Evolutionary conservation across 2,113 vertebrate species (phyloP), one percentile per base, ranked within the genome.

Genomic region (Siphamia tubifer): DNA sequence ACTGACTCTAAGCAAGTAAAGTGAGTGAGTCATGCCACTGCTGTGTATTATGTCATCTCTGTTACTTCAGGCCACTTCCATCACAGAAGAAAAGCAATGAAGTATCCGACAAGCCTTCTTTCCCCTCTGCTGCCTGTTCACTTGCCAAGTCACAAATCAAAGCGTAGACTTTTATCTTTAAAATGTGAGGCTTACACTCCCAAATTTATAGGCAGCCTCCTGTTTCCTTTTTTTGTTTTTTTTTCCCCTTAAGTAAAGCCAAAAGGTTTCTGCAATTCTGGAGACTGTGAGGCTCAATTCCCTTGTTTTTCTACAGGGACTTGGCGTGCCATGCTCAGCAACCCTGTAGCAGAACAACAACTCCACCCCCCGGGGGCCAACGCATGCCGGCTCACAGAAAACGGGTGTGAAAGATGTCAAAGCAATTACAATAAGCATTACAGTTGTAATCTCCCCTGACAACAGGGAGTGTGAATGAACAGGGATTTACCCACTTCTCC

Each of bases 371-470:
- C 39, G 19, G 57, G 79, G 87, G 65, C 62, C 21, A 3, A 27
- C 51, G 6, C 68, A 77, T 20, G 19, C 61, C 61, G 36, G 63
- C 76, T 73, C 57, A 71, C 68, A 76, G 77, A 82, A 58, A 82
- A 72, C 65, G 64, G 82, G 85, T 87, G 86, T 85, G 84, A 90
- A 87, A 81, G 63, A 85, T 91, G 86, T 90, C 87, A 86, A 84
- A 81, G 87, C 81, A 88, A 90, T 90, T 90, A 92, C 76, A 85
- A 77, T 73, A 75, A 68, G 82, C 78, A 78, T 82, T 88, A 76
- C 79, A 78, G 53, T 40, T 63, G 77, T 85, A 79, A 86, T 83
- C 73, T 80, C 67, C 74, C 77, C 30, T 65, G 81, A 85, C 85
- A 73, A 56, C 71, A 53, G 66, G 67, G 65, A 81, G 82, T 51